Evolutionary conservation across 2,888 invertebrate species (phyloP), one percentile per base, ranked within the genome.

Genomic region (Synanthedon myopaeformis): DNA sequence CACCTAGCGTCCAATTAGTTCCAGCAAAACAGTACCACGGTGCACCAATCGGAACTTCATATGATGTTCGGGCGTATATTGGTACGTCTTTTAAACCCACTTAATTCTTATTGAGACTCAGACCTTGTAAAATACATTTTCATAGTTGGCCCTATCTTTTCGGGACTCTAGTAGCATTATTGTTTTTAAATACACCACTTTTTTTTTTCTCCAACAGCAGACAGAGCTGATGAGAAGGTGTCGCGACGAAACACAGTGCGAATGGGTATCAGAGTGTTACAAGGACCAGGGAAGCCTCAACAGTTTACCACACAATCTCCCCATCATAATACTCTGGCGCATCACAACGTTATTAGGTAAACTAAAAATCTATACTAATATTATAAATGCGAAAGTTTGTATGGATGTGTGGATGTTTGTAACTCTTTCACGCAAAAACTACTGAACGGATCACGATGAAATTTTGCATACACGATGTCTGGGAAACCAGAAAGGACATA

Each of bases 1-100:
- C 96, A n/a, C 96, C 96, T 17, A 96, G 95, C 67, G 96, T 96
- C 49, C 95, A 96, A 72, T 85, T 96, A 61, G 95, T 96, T 17
- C 96, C 96, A 0, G 96, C 96, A 3, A 96, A 96, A 77, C 94
- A 95, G 71, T 96, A 96, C 82, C 93, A 92, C 60, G 96, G 96
- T 0, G 95, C 96, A 1, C 96, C 96, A 0, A 96, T 96, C 52
- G 96, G 96, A 10, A 96, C 96, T 52, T 96, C 95, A 54, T 96
- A 96, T 69, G 96, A 96, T 70, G 92, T 96, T 51, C 90, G 95
- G 69, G 94, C 94, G 60, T 96, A 93, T 73, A 91, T 94, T 56
- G 95, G 96, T 95, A 85, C 91, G 91, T 82, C 52, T 45, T 8
- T 45, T 13, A 45, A 35, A 35, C 35, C 35, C 35, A 35, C 35